Evolutionary conservation across 2,113 vertebrate species (phyloP), one percentile per base, ranked within the genome.

Genomic region (Misgurnus mizolepis): DNA sequence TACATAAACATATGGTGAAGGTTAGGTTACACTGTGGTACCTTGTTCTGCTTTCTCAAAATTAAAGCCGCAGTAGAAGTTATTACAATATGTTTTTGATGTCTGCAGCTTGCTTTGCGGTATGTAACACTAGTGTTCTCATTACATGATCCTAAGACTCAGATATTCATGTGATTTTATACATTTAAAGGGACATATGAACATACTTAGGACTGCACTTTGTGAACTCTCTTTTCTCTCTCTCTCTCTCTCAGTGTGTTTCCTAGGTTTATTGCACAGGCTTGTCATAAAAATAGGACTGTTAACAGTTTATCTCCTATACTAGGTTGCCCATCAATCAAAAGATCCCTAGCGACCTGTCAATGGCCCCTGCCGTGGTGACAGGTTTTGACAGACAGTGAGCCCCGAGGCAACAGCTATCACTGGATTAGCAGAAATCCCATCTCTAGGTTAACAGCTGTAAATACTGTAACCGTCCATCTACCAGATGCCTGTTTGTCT

Each of bases 221-320:
- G n/a, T 74, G 55, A 74, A 61, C 71, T 74, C 14, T n/a, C 58
- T 49, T 18, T 5, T 58, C 14, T 4, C 22, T 60, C 34, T 8
- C 49, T 55, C 5, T 50, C 43, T 50, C 43, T 7, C 39, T 39
- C 65, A 67, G 39, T 10, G 11, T 15, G 17, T 22, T 56, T 11
- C 47, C 40, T 9, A 18, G 64, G 50, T n/a, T 17, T 18, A 53
- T 43, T 18, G 27, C 14, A 70, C 45, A 43, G 10, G 14, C 41
- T 64, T 71, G 78, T 66, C 78, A 67, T 76, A 76, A 80, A 83
- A 83, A 83, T 83, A 80, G 78, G 40, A 15, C 77, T 58, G 45
- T 50, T 76, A 76, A 76, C 55, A 50, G 41, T 75, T 64, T 68
- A 75, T 22, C 56, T 58, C 6, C 55, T n/a, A 58, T n/a, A 58